Evolutionary conservation across 2,113 vertebrate genomes (phyloP).

Genomic region (Donacobius atricapilla): DNA sequence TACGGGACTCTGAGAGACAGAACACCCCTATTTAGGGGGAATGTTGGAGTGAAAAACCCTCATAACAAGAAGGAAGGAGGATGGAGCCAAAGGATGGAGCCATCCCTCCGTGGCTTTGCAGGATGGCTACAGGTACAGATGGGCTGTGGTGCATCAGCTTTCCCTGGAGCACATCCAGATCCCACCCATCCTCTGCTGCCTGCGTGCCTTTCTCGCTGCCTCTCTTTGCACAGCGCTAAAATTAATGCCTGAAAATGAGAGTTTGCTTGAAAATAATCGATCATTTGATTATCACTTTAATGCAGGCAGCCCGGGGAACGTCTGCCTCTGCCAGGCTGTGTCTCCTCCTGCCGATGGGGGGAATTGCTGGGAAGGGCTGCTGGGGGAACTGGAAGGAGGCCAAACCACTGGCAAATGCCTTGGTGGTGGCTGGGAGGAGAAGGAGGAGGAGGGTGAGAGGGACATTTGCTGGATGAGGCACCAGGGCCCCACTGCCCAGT

Average conservation of each 20-base stretch:
- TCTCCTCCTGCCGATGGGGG: neutral
- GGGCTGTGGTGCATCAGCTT: neutral
- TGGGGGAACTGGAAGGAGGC: neutral
- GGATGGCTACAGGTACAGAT: neutral
- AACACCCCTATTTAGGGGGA: too few relatives aligned
- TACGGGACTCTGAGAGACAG: too few relatives aligned
- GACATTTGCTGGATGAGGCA: neutral
- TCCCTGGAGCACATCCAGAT: neutral
- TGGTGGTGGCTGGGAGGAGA: neutral
- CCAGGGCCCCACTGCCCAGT: neutral
- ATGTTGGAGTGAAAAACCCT: too few relatives aligned
- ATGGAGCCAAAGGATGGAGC: too few relatives aligned
- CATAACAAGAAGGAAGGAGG: neutral
- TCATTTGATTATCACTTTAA: constrained; percentile 39
- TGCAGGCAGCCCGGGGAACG: constrained; percentile 25
- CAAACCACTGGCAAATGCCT: neutral
- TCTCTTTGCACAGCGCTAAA: neutral
- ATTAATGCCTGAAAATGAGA: constrained; percentile 29
- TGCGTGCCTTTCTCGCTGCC: neutral
- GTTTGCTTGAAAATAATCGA: constrained; percentile 40
- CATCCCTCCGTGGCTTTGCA: neutral
- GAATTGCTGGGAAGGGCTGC: neutral
- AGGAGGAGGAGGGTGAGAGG: neutral
- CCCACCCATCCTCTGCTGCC: neutral
- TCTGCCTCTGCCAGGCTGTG: constrained; percentile 7